A percentile compares a stretch with the other conserved stretches of the same genome.
phyloP scores from a whole-genome alignment of 2,888 invertebrate genomes.

The Tenodera sinensis region DNA sequence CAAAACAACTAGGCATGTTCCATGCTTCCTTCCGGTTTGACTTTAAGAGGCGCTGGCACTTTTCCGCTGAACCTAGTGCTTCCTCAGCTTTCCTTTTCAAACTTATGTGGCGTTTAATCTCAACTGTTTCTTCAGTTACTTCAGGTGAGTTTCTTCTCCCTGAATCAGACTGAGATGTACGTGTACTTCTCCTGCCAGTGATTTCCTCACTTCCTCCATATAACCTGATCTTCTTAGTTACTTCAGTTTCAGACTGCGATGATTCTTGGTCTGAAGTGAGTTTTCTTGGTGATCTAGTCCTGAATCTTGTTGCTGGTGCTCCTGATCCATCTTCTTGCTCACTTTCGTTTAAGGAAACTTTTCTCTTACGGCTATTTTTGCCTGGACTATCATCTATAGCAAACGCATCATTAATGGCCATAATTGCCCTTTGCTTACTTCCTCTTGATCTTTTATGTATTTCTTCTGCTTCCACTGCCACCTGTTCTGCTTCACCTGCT shows the following conservation, averaged over 20 bases:
- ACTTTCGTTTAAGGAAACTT: not conserved
- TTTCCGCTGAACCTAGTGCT: not conserved
- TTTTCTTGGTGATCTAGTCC: not conserved
- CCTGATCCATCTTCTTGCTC: not conserved
- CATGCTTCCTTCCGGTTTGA: not conserved
- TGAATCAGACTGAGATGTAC: not conserved
- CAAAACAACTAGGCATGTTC: not conserved
- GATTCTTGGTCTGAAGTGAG: not conserved
- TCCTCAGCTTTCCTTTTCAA: not conserved
- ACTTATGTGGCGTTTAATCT: not conserved
- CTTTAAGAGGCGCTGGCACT: not conserved
- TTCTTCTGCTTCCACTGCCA: not conserved
- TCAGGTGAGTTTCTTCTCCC: not conserved
- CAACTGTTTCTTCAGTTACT: not conserved
- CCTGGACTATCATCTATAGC: not conserved
- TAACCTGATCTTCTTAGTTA: not conserved
- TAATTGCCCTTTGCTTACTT: not conserved
- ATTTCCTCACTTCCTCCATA: not conserved
- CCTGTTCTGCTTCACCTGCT: not conserved
- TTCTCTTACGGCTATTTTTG: not conserved
- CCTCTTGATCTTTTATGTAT: not conserved
- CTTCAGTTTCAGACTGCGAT: not conserved
- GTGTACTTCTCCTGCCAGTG: not conserved
- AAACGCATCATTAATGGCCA: not conserved
- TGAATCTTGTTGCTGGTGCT: not conserved